Conservation (phyloP, 1,140 invertebrate species). For the Pogonus chalceus region DNA sequence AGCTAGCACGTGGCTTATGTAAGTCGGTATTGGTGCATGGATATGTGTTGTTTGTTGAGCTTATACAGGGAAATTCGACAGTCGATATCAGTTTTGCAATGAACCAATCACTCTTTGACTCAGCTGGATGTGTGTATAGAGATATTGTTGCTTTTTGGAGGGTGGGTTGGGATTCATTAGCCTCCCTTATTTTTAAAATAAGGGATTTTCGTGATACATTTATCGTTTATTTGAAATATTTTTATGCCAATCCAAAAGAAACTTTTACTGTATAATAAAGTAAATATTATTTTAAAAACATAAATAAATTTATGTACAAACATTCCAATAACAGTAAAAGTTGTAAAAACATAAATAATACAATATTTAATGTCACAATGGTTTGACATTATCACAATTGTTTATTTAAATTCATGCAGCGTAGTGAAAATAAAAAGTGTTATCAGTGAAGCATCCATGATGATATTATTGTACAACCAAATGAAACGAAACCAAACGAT, state of each 20-base stretch:
- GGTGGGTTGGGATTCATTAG: slow-evolving; percentile 19
- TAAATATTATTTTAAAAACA: not conserved
- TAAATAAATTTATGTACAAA: too few species aligned
- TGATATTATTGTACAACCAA: too few species aligned
- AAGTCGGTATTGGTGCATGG: not conserved
- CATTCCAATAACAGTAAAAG: too few species aligned
- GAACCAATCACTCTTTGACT: slow-evolving; percentile 26
- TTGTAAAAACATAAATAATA: too few species aligned
- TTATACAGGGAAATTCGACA: slow-evolving; percentile 26
- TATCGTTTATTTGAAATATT: not conserved
- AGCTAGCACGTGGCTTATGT: not conserved
- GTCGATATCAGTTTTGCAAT: slow-evolving; percentile 20
- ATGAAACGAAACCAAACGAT: too few species aligned
- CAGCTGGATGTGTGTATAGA: slow-evolving; percentile 20
- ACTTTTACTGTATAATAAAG: not conserved
- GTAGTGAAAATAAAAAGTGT: too few species aligned
- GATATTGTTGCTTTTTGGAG: not conserved
- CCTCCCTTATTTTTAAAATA: not conserved
- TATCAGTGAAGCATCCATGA: too few species aligned
- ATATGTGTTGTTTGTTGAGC: slow-evolving; percentile 22
- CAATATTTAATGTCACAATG: too few species aligned
- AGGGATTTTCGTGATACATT: not conserved
- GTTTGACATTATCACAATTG: too few species aligned
- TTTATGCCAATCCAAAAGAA: not conserved
- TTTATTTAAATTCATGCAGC: too few species aligned